These are phyloP conservation scores for Acrocephalus scirpaceus DNA, from an alignment of 2,797 vertebrate genomes.

Conservation along the genomic window DNA sequence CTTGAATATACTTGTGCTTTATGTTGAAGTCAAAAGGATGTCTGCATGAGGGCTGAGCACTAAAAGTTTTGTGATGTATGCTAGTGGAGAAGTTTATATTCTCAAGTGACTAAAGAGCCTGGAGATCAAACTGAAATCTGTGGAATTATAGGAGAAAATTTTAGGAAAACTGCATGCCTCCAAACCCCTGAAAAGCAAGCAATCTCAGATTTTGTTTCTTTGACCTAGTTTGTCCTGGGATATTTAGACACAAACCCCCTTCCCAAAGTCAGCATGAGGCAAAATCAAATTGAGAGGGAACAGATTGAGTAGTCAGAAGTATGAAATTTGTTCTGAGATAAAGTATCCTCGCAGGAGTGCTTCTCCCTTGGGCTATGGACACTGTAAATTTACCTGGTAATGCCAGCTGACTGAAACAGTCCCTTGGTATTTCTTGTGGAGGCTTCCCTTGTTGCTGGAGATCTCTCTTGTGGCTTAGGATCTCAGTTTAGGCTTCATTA, in stretches of 20 bases:
- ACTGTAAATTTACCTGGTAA: not conserved
- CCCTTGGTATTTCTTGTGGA: not conserved
- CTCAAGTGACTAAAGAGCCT: not conserved
- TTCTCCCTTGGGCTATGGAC: not conserved
- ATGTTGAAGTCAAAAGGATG: not conserved
- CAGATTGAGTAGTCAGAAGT: not conserved
- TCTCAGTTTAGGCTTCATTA: not conserved
- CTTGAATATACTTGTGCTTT: not conserved
- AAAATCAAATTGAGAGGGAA: not conserved
- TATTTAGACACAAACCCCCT: not conserved
- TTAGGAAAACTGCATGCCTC: not conserved
- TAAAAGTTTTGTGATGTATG: not conserved
- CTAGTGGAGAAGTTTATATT: not conserved
- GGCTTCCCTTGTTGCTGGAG: not conserved
- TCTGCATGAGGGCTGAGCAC: not conserved
- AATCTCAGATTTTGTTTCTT: not conserved
- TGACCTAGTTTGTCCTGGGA: not conserved
- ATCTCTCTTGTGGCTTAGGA: not conserved
- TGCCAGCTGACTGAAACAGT: not conserved
- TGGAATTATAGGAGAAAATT: not conserved
- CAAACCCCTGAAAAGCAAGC: not conserved
- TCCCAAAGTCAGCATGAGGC: not conserved
- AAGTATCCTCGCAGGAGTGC: not conserved
- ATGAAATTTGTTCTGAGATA: not conserved
- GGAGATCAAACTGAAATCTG: not conserved